Evolutionary conservation across 2,888 invertebrate genomes (phyloP).

Genomic region (Leuctra nigra): DNA sequence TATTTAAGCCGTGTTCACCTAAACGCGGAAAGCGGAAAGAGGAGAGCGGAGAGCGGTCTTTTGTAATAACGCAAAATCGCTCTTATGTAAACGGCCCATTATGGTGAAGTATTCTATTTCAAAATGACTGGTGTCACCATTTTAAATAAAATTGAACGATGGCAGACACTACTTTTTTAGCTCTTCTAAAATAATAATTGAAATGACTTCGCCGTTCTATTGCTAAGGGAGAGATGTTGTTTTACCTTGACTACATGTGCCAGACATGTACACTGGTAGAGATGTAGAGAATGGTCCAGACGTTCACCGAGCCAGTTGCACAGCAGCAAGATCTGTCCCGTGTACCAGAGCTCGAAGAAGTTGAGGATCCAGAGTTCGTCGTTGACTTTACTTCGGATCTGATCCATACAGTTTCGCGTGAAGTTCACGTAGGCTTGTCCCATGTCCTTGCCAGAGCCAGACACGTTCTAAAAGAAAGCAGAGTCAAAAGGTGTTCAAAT

Average conservation of each 20-base stretch:
- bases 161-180: no score
- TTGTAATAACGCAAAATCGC: no score
- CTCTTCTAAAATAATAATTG: no score
- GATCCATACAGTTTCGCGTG: conserved; percentile 95
- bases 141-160: no score
- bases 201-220: no score
- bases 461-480: conserved; percentile 59
- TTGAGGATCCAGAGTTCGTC: conserved; percentile 79
- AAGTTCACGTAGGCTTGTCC: conserved; percentile 98
- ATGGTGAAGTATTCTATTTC: no score
- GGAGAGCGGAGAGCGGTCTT: no score
- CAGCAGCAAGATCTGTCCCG: conserved; percentile 86
- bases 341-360: conserved; percentile 88
- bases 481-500: neutral
- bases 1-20: no score
- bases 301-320: conserved; percentile 93
- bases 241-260: conserved; percentile 88
- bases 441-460: conserved; percentile 92
- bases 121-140: no score
- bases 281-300: conserved; percentile 86
- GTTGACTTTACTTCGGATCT: conserved; percentile 91
- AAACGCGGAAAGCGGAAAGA: no score
- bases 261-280: conserved; percentile 95
- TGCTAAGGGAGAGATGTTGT: no score
- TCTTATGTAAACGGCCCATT: no score